phyloP scores from a whole-genome alignment of 2,888 invertebrate genomes.

The Lampropteryx suffumata region DNA sequence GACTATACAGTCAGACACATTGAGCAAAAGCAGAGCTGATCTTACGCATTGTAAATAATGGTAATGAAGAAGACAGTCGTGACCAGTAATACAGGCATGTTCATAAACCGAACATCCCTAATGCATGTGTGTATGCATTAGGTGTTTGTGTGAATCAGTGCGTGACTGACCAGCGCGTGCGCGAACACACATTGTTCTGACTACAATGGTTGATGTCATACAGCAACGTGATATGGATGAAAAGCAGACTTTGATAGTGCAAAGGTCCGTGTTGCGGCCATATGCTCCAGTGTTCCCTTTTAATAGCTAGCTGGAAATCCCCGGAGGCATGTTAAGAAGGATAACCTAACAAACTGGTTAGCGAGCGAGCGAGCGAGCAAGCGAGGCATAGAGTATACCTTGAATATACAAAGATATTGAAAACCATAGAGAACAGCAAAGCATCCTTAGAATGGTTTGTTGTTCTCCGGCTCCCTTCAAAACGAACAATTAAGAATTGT shows the following conservation, averaged over 20 bases:
- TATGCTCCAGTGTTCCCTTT: slow-evolving; percentile 5
- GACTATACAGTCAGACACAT: background rate
- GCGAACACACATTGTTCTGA: slow-evolving; percentile 57
- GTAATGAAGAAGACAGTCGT: slow-evolving; percentile 48
- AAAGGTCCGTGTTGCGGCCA: slow-evolving; percentile 8
- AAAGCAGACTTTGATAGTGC: slow-evolving; percentile 23
- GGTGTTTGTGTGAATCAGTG: slow-evolving; percentile 58
- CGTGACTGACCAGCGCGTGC: slow-evolving; percentile 63
- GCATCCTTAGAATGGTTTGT: background rate
- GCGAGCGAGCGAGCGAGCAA: too few relatives aligned
- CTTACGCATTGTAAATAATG: slow-evolving; percentile 35
- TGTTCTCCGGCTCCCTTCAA: too few relatives aligned
- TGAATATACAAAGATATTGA: background rate
- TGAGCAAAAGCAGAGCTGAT: slow-evolving; percentile 8
- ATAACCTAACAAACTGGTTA: too few relatives aligned
- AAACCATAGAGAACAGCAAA: background rate
- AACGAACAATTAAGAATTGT: too few relatives aligned
- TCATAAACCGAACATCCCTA: slow-evolving; percentile 50
- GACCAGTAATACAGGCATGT: slow-evolving; percentile 43
- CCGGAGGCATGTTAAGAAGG: background rate
- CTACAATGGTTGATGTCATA: slow-evolving; percentile 73
- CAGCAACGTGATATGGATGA: slow-evolving; percentile 49
- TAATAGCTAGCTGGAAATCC: background rate
- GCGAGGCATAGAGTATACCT: background rate
- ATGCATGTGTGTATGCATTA: slow-evolving; percentile 30